phyloP scores from a whole-genome alignment of 2,113 vertebrate species.

The Rafetus swinhoei region DNA sequence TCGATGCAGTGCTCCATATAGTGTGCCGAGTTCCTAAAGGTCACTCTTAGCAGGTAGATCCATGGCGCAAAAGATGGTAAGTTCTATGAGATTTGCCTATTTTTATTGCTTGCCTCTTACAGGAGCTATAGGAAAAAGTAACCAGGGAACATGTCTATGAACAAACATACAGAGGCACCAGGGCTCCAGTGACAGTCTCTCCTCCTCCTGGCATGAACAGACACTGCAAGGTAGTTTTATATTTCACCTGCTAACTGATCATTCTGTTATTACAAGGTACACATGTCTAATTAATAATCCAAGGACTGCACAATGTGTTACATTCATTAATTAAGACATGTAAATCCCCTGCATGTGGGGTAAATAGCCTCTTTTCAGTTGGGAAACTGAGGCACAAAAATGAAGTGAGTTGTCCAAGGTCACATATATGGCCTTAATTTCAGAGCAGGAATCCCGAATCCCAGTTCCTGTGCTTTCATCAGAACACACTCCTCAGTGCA shows the following conservation, averaged over 20 bases:
- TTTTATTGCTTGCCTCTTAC: not conserved
- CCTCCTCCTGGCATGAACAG: not conserved
- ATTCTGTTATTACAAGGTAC: not conserved
- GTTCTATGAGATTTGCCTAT: not conserved
- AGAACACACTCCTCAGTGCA: not conserved
- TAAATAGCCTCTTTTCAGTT: not conserved
- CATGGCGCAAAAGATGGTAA: not conserved
- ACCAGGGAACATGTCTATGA: not conserved
- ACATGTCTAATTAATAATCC: not conserved
- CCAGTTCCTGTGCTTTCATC: not conserved
- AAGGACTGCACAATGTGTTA: not conserved
- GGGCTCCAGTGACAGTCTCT: not conserved
- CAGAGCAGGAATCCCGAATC: not conserved
- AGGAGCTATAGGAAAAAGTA: not conserved
- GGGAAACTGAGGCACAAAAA: not conserved
- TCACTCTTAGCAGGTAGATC: not conserved
- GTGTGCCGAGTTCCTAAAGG: not conserved
- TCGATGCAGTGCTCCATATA: not conserved
- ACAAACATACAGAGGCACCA: not conserved
- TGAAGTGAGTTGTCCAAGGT: not conserved
- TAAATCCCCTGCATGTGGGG: not conserved
- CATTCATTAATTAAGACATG: not conserved
- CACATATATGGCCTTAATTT: not conserved
- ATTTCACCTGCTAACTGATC: not conserved
- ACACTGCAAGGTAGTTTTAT: not conserved